Conservation (phyloP, 30 jellyfish, hydroid and myxozoan genomes). For the Mastigias papua region DNA sequence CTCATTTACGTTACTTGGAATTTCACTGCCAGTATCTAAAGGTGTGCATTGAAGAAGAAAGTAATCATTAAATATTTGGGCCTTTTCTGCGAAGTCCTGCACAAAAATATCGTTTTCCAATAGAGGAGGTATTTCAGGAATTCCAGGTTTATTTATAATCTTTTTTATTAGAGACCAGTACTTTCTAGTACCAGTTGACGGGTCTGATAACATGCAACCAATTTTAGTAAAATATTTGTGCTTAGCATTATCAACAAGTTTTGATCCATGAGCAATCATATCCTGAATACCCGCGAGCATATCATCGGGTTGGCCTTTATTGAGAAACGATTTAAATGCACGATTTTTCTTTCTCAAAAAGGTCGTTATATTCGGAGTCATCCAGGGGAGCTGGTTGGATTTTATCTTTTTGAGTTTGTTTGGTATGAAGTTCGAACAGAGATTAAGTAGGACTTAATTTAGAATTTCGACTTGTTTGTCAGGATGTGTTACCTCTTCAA, state of each 20-base stretch:
- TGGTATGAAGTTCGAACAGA: constrained; percentile 53
- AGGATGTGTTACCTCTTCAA: constrained; percentile 23
- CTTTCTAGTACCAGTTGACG: not conserved
- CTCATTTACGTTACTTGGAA: not conserved
- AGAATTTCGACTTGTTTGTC: constrained; percentile 39
- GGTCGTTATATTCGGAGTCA: constrained; percentile 21
- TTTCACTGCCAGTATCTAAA: not conserved
- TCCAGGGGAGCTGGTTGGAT: constrained; percentile 57
- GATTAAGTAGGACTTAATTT: constrained; percentile 49
- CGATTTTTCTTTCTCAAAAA: constrained; percentile 22
- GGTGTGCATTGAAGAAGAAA: not conserved
- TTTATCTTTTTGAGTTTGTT: constrained; percentile 21
- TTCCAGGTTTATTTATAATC: not conserved
- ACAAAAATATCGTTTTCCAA: constrained; percentile 2
- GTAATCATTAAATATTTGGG: constrained; percentile 9
- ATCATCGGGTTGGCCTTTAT: constrained; percentile 27
- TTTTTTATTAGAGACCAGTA: not conserved
- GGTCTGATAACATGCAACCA: not conserved
- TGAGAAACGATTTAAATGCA: constrained; percentile 20
- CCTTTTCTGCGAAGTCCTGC: constrained; percentile 5
- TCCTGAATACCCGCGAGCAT: constrained; percentile 6
- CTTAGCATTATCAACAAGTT: constrained; percentile 8
- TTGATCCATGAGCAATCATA: constrained; percentile 9
- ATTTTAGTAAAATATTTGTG: constrained; percentile 3
- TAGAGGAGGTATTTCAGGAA: constrained; percentile 4